phyloP scores from a whole-genome alignment of 2,888 invertebrate species.

The Notocelia uddmanniana region DNA sequence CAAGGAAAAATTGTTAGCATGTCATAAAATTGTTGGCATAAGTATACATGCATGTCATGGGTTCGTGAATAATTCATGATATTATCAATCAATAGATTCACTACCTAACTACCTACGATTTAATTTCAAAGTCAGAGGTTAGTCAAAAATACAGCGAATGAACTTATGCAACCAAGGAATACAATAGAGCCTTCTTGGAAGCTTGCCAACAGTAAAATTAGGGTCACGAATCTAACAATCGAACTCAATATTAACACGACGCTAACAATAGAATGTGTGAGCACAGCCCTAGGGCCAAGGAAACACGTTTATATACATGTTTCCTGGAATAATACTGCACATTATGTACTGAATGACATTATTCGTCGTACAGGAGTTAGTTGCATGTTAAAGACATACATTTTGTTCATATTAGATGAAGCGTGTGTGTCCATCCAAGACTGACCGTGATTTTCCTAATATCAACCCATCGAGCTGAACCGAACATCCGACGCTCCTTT shows the following conservation, averaged over 20 bases:
- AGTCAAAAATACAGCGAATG: not conserved
- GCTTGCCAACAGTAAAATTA: not conserved
- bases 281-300: not conserved
- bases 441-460: too few relatives aligned
- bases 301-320: not conserved
- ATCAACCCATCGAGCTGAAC: too few relatives aligned
- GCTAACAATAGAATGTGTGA: not conserved
- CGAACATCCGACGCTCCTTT: too few relatives aligned
- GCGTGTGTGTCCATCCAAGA: too few relatives aligned
- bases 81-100: too few relatives aligned
- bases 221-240: not conserved
- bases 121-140: too few relatives aligned
- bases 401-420: not conserved
- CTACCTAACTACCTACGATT: too few relatives aligned
- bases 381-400: not conserved
- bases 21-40: too few relatives aligned
- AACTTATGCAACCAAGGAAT: not conserved
- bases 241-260: not conserved
- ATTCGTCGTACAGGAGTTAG: not conserved
- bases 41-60: too few relatives aligned
- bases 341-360: slow-evolving; percentile 1
- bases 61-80: too few relatives aligned
- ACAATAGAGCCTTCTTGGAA: not conserved
- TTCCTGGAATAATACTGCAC: not conserved
- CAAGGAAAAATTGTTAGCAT: too few relatives aligned